Evolutionary conservation across 2,888 invertebrate species (phyloP).

Genomic region (Scaptomyza parva): DNA sequence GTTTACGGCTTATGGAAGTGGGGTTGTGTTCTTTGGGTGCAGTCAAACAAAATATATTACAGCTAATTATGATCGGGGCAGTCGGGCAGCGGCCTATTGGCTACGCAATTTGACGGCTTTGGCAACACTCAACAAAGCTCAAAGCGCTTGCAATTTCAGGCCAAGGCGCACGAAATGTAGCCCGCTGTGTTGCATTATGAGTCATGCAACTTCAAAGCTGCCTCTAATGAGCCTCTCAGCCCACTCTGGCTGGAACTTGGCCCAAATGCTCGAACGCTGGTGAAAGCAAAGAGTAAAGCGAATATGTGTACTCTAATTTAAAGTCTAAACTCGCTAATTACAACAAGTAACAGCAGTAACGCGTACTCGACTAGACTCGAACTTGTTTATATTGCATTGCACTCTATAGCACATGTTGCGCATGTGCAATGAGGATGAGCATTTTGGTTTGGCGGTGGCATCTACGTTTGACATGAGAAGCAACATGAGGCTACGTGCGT

Average conservation of each 20-base stretch:
- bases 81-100: slow-evolving; percentile 46
- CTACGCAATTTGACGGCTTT: slow-evolving; percentile 69
- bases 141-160: slow-evolving; percentile 54
- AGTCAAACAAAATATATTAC: slow-evolving; percentile 58
- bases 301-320: slow-evolving; percentile 69
- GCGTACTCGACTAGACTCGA: slow-evolving; percentile 3
- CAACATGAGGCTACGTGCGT: slow-evolving; percentile 65
- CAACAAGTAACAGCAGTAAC: slow-evolving; percentile 45
- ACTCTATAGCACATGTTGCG: slow-evolving; percentile 57
- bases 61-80: slow-evolving; percentile 68
- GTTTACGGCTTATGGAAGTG: slow-evolving; percentile 6
- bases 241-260: slow-evolving; percentile 45
- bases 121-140: slow-evolving; percentile 37
- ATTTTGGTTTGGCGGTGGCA: slow-evolving; percentile 29
- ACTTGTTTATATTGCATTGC: slow-evolving; percentile 9
- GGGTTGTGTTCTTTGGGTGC: slow-evolving; percentile 31
- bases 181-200: slow-evolving; percentile 63
- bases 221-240: slow-evolving; percentile 64
- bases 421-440: slow-evolving; percentile 75
- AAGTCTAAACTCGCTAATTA: slow-evolving; percentile 67
- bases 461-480: slow-evolving; percentile 49
- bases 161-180: slow-evolving; percentile 57
- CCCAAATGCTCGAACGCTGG: slow-evolving; percentile 37
- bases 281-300: slow-evolving; percentile 57
- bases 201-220: slow-evolving; percentile 41